phyloP scores from a whole-genome alignment of 1,140 invertebrate species.

The Leptestheria dahalacensis region DNA sequence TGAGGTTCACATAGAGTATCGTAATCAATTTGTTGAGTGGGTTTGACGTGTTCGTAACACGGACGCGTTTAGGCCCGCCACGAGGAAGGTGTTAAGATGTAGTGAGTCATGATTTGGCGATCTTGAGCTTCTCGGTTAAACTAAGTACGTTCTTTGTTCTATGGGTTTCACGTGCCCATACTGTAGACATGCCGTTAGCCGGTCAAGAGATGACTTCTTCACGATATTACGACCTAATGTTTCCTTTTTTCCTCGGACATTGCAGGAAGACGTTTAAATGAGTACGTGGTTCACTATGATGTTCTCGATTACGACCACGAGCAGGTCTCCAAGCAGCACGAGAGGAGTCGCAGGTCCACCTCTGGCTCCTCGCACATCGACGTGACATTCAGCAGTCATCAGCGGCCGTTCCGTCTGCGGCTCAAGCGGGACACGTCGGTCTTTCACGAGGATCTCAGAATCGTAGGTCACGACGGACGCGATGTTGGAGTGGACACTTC shows the following conservation, averaged over 20 bases:
- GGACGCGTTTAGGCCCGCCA: no score
- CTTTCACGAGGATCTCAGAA: slow-evolving; percentile 61
- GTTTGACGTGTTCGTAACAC: no score
- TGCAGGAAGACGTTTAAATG: slow-evolving; percentile 48
- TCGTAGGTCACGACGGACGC: slow-evolving; percentile 34
- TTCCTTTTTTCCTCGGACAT: not conserved
- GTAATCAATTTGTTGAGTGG: no score
- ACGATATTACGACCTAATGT: not conserved
- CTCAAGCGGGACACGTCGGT: slow-evolving; percentile 63
- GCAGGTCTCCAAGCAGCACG: slow-evolving; percentile 46
- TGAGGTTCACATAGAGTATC: no score
- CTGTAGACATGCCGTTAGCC: no score
- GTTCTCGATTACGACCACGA: slow-evolving; percentile 62
- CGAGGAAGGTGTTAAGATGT: no score
- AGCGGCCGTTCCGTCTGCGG: slow-evolving; percentile 60
- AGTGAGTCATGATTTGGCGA: no score
- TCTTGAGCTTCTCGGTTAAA: no score
- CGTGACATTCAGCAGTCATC: slow-evolving; percentile 63
- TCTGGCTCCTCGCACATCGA: slow-evolving; percentile 41
- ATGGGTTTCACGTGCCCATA: no score
- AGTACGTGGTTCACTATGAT: slow-evolving; percentile 88
- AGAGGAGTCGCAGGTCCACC: slow-evolving; percentile 22
- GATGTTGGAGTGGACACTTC: slow-evolving; percentile 56
- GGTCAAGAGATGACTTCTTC: no score
- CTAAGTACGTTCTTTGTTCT: no score